Conservation (phyloP, 1,140 invertebrate genomes). For the Mylabris phalerata region DNA sequence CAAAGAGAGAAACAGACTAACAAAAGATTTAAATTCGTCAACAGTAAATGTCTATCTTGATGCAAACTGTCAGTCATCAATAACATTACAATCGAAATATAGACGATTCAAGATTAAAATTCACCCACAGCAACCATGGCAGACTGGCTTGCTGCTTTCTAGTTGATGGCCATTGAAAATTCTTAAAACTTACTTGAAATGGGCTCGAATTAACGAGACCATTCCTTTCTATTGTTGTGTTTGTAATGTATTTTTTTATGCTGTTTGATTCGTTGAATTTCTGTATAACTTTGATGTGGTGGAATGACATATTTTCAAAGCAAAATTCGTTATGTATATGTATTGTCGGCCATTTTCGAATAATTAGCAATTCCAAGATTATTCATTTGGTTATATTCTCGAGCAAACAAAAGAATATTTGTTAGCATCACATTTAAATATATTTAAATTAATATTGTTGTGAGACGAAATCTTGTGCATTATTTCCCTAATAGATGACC, state of each 20-base stretch:
- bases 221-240: conserved; percentile 15
- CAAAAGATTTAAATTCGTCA: conserved; percentile 27
- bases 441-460: neutral
- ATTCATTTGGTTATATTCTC: conserved; percentile 26
- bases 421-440: conserved; percentile 34
- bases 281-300: no score
- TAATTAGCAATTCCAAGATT: conserved; percentile 38
- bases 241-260: neutral
- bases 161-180: neutral
- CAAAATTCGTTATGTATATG: neutral
- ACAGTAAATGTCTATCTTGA: conserved; percentile 29
- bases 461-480: no score
- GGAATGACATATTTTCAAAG: no score
- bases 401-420: conserved; percentile 34
- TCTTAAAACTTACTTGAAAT: conserved; percentile 14
- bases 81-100: conserved; percentile 25
- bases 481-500: no score
- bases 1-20: neutral
- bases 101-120: neutral
- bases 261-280: no score
- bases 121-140: no score
- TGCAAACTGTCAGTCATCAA: conserved; percentile 34
- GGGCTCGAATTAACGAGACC: conserved; percentile 22
- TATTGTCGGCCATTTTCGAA: conserved; percentile 29
- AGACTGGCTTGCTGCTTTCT: neutral